A percentile compares a stretch with the other conserved stretches of the same genome.
These are phyloP conservation scores for Popillia japonica DNA, from an alignment of 1,140 invertebrate species.

Conservation along the genomic window DNA sequence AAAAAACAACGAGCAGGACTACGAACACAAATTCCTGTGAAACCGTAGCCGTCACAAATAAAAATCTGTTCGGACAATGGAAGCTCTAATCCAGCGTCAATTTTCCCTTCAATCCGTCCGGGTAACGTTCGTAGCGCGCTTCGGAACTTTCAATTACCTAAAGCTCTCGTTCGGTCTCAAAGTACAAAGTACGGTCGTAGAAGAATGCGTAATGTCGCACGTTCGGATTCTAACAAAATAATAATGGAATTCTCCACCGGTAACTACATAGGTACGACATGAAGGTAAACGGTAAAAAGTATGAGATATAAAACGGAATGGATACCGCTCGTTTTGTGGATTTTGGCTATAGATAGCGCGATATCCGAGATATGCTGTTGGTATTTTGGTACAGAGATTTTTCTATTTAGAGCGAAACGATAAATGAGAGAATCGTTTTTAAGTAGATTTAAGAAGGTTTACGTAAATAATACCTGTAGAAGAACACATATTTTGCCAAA, in stretches of 20 bases:
- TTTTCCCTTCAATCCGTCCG: conserved; percentile 2
- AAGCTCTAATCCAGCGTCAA: conserved; percentile 11
- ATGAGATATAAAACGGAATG: no score
- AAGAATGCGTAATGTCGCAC: neutral
- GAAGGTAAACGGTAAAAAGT: no score
- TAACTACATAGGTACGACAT: no score
- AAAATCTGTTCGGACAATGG: conserved; percentile 29
- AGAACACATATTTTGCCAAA: no score
- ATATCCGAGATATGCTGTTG: no score
- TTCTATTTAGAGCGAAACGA: no score
- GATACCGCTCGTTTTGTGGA: no score
- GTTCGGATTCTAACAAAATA: neutral
- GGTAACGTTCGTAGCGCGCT: neutral
- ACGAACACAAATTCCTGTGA: conserved; percentile 1
- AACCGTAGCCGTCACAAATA: conserved; percentile 9
- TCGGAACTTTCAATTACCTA: conserved; percentile 28
- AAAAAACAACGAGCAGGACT: neutral
- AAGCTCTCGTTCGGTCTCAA: neutral
- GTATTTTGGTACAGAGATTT: no score
- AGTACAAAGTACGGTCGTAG: conserved; percentile 11
- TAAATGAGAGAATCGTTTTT: no score
- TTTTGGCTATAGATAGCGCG: no score
- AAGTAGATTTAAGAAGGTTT: no score
- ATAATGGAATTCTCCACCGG: neutral
- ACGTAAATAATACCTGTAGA: no score